Conservation (phyloP, 2,888 invertebrate species). For the Elmis aenea region DNA sequence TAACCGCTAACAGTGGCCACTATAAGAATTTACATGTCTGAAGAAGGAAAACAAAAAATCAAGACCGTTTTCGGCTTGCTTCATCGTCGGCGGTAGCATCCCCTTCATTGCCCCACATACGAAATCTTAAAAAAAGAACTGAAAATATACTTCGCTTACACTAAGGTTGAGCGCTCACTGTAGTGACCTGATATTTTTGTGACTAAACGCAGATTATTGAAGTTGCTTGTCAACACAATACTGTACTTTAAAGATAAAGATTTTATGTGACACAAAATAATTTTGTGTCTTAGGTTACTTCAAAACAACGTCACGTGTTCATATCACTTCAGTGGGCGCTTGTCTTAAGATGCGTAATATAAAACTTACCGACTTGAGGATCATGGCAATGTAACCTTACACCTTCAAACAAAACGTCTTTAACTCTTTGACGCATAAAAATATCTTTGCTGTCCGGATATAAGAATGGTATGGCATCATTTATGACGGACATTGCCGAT, state of each 20-base stretch:
- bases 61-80: conserved; percentile 46
- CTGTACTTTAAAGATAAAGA: too few species aligned
- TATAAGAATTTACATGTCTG: conserved; percentile 47
- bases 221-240: too few species aligned
- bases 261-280: too few species aligned
- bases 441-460: conserved; percentile 50
- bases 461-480: conserved; percentile 49
- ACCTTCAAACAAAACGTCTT: conserved; percentile 56
- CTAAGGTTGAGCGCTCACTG: too few species aligned
- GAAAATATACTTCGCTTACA: conserved; percentile 3
- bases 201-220: too few species aligned
- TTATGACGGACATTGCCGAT: conserved; percentile 21
- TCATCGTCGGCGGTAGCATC: conserved; percentile 44
- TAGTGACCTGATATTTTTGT: too few species aligned
- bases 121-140: conserved; percentile 27
- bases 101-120: conserved; percentile 37
- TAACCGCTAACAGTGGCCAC: background rate
- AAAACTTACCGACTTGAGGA: conserved; percentile 46
- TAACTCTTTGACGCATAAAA: conserved; percentile 50
- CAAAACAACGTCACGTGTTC: too few species aligned
- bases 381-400: conserved; percentile 51
- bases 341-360: too few species aligned
- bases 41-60: conserved; percentile 56
- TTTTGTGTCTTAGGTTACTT: too few species aligned
- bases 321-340: too few species aligned